Percentiles rank a stretch among this genome's conserved stretches.
These are phyloP conservation scores for Seriola dumerili DNA, from an alignment of 2,113 vertebrate species.

Conservation along the genomic window DNA sequence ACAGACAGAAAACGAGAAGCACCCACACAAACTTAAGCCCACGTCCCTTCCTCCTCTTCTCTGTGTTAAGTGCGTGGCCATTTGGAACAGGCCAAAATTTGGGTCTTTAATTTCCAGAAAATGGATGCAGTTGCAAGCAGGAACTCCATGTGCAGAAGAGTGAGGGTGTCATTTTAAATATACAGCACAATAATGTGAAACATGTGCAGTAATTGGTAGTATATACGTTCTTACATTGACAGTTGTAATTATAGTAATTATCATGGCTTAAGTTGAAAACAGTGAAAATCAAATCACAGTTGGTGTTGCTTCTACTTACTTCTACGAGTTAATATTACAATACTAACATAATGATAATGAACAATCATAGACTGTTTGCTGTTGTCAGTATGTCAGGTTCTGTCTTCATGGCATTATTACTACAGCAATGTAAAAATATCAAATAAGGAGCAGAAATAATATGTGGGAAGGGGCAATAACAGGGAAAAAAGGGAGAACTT, in stretches of 20 bases:
- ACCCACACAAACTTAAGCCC: conserved; percentile 3
- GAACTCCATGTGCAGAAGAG: background rate
- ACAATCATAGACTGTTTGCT: background rate
- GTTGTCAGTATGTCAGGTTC: background rate
- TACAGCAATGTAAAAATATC: background rate
- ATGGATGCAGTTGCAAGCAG: background rate
- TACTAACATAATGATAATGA: background rate
- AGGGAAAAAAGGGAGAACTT: background rate
- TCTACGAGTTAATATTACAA: background rate
- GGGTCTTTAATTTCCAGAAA: conserved; percentile 24
- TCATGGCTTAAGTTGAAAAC: background rate
- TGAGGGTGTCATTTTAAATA: background rate
- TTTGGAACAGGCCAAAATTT: conserved; percentile 47
- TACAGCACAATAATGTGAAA: background rate
- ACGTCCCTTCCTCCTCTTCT: background rate
- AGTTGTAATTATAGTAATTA: conserved; percentile 12
- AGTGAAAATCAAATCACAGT: background rate
- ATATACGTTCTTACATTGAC: conserved; percentile 10
- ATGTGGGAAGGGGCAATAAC: background rate
- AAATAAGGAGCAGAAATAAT: background rate
- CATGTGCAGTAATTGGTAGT: background rate
- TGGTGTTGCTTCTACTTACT: background rate
- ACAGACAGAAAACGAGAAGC: background rate
- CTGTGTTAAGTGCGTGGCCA: conserved; percentile 17
- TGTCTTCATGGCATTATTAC: background rate